Evolutionary conservation across 1,140 invertebrate genomes (phyloP).

Genomic region (Leptinotarsa defecta): DNA sequence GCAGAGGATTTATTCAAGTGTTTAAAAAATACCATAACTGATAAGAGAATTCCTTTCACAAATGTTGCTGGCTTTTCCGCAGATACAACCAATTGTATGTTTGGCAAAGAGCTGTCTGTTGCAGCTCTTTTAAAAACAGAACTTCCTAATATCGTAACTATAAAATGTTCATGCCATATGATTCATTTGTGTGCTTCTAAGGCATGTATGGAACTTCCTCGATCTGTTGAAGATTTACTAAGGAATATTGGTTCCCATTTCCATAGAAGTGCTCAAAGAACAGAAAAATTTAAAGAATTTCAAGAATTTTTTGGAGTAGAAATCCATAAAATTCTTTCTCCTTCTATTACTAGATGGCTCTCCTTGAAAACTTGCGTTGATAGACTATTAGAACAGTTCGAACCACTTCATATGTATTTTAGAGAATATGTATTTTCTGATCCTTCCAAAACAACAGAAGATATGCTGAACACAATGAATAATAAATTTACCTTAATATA

Average conservation of each 20-base stretch:
- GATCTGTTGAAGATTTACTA: constrained; percentile 32
- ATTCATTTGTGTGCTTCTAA: constrained; percentile 27
- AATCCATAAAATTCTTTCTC: constrained; percentile 26
- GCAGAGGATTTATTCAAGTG: constrained; percentile 35
- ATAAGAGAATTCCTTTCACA: constrained; percentile 41
- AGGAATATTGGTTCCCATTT: constrained; percentile 48
- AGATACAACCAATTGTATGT: constrained; percentile 27
- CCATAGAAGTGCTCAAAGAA: constrained; percentile 15
- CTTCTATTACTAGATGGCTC: constrained; percentile 20
- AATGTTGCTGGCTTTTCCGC: constrained; percentile 46
- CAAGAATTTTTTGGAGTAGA: constrained; percentile 24
- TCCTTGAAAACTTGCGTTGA: constrained; percentile 18
- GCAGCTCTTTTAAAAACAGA: constrained; percentile 20
- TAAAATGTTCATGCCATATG: constrained; percentile 35
- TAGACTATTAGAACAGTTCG: constrained; percentile 25
- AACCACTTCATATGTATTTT: constrained; percentile 21
- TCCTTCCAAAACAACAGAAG: constrained; percentile 14
- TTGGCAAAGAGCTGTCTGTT: constrained; percentile 44
- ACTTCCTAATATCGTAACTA: constrained; percentile 25
- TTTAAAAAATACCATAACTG: constrained; percentile 34
- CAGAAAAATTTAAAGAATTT: constrained; percentile 26
- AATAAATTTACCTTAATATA: constrained; percentile 49
- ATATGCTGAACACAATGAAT: constrained; percentile 37
- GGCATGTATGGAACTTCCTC: constrained; percentile 31
- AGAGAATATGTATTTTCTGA: constrained; percentile 12